Evolutionary conservation across 2,888 invertebrate species (phyloP), one percentile per base, ranked within the genome.

Genomic region (Athrips mouffetella): DNA sequence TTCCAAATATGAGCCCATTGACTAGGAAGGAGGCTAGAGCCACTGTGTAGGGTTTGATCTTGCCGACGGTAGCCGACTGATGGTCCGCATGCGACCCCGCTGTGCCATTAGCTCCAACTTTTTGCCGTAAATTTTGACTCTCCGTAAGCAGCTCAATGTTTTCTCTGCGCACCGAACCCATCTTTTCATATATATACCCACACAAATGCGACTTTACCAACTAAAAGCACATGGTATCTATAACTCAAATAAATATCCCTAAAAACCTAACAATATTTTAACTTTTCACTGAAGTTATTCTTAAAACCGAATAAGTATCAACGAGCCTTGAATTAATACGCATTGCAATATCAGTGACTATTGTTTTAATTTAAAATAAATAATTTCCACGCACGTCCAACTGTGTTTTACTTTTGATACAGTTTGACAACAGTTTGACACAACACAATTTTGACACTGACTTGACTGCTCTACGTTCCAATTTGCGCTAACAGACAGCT

Each of bases 1-100:
- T 92, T 40, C 97, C 96, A 78, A 97, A 97, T 45, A 98, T 89
- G 45, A 97, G 92, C 4, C 97, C 97, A 79, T 98, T 97, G 66
- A 94, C 94, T 50, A 96, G 87, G 77, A 97, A 96, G 50, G 97
- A 96, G 35, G 93, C 95, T 33, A 96, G 64, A 90, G 96, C 91
- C 11, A 97, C 93, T 52, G 93, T 80, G 92, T 94, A 96, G 0
- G 96, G 96, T 64, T 94, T 90, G 10, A 91, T 59, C 0, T 95
- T 95, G 8, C 96, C 95, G 79, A 96, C 94, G 0, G 94, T 11
- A 20, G 21, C 95, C 95, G 10, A 96, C 95, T 79, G 96, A 94
- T 0, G 93, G 1, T 37, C 37, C 1, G 37, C 3, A 10, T 11
- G 18, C 18, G 35, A 6, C 3, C 13, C 35, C 10, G 27, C 25